A percentile compares a stretch with the other conserved stretches of the same genome.
These are phyloP conservation scores for Eupleurogrammus muticus DNA, from an alignment of 2,797 vertebrate species.

Conservation along the genomic window DNA sequence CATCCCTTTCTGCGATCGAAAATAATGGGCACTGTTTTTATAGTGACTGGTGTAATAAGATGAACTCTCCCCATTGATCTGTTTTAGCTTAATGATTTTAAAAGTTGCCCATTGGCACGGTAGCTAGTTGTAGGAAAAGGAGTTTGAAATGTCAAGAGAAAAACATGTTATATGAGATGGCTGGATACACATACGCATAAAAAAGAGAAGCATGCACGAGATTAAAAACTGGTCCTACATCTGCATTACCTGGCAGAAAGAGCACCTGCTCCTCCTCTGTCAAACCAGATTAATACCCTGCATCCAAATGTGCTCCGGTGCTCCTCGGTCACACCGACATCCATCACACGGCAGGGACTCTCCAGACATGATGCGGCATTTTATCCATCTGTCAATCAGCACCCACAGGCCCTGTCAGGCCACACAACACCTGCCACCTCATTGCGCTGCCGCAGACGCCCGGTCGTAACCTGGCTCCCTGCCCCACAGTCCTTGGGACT, in stretches of 20 bases:
- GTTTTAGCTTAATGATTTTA: constrained; percentile 1
- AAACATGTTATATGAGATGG: background rate
- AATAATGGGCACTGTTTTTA: too few species aligned
- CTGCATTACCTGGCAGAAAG: constrained; percentile 31
- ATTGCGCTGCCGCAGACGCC: constrained; percentile 26
- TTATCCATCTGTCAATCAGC: constrained; percentile 72
- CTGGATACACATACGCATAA: background rate
- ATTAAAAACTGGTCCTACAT: constrained; percentile 32
- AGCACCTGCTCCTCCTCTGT: constrained; percentile 28
- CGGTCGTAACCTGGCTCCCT: constrained; percentile 31
- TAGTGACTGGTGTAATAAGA: background rate
- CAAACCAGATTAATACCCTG: constrained; percentile 56
- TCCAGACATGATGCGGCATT: constrained; percentile 58
- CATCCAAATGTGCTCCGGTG: constrained; percentile 58
- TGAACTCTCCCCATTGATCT: constrained; percentile 1
- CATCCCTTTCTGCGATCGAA: too few species aligned
- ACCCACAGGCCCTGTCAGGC: constrained; percentile 56
- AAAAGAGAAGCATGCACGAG: background rate
- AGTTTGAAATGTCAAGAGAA: background rate
- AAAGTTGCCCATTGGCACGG: background rate
- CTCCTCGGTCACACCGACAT: constrained; percentile 63
- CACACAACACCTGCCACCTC: constrained; percentile 66
- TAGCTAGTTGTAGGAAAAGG: background rate
- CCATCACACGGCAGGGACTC: constrained; percentile 65
- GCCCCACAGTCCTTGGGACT: constrained; percentile 8